Base-by-base conservation (phyloP, 2,888 invertebrate genomes). In the Hipparchia semele region DNA sequence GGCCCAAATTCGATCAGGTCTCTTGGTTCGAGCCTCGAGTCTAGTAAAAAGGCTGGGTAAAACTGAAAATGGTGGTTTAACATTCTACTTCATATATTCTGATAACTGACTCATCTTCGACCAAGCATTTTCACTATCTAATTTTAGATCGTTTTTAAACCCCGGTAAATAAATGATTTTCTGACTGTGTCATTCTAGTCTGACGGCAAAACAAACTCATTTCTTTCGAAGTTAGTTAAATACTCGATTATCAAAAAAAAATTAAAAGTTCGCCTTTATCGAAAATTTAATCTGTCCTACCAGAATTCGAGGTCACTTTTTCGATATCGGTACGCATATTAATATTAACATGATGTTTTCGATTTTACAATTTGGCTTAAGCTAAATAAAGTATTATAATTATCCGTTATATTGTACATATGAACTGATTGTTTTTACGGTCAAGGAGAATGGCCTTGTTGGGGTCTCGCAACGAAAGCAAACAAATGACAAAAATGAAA, bases 401-500 rank as follows among this genome's bases (percentile, higher is more conserved):
- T 23, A n/a, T 58, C 58, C 13, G n/a, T 71, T 62, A 70, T 62
- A 70, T 58, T 73, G 73, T 71, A 73, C 71, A 73, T 73, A 73
- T 58, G 71, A 71, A 73, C 70, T 73, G 73, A 73, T 67, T 53
- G 33, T 62, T 54, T 56, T 46, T 13, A 56, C 68, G 10, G 73
- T 69, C 58, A 59, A 65, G 65, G 69, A 45, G 54, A 60, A 45
- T 13, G 62, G 33, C 13, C 45, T 60, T 51, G 10, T 53, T 9
- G 23, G 4, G 23, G 13, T 13, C 13, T 13, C 8, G 56, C 56
- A 8, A 53, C 12, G 12, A 58, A 1, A 39, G 39, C 39, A 39
- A 39, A 39, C 39, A 23, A 23, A 23, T 1, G 39, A 39, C 39
- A 39, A 39, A 39, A 39, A 39, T 39, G 39, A 5, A 39, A 39